These are phyloP conservation scores for Morpho achilles DNA, from an alignment of 2,888 invertebrate genomes.

Conservation along the genomic window DNA sequence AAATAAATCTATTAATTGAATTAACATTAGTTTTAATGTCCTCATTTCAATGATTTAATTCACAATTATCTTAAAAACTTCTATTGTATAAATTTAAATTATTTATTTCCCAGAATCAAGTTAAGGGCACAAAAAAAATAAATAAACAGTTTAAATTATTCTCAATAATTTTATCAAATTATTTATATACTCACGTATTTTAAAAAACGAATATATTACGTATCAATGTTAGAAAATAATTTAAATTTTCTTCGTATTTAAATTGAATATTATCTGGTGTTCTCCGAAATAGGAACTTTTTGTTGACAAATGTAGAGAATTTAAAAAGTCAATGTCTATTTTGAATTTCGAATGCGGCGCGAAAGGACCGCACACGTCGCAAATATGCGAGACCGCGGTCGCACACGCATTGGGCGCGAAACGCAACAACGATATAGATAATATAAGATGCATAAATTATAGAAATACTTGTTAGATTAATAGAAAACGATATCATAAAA, in stretches of 20 bases:
- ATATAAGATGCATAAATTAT: background rate
- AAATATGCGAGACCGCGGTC: conserved; percentile 46
- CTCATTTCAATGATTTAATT: too few relatives aligned
- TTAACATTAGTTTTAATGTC: too few relatives aligned
- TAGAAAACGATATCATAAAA: too few relatives aligned
- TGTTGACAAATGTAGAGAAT: conserved; percentile 27
- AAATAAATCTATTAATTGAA: too few relatives aligned
- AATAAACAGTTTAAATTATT: too few relatives aligned
- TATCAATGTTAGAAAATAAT: conserved; percentile 1
- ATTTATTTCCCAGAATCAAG: too few relatives aligned
- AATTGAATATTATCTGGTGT: conserved; percentile 2
- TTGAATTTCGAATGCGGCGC: conserved; percentile 50
- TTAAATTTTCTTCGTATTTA: conserved; percentile 7
- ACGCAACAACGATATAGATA: background rate
- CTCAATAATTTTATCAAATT: too few relatives aligned
- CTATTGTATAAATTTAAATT: too few relatives aligned
- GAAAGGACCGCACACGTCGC: conserved; percentile 59
- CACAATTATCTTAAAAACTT: too few relatives aligned
- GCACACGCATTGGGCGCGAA: conserved; percentile 39
- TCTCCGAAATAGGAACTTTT: conserved; percentile 11
- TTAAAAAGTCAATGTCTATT: conserved; percentile 35
- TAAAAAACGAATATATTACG: background rate
- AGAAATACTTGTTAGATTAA: background rate
- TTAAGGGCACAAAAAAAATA: too few relatives aligned
- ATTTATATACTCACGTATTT: too few relatives aligned